These are phyloP conservation scores for Lerema accius DNA, from an alignment of 1,140 invertebrate species.

Conservation along the genomic window DNA sequence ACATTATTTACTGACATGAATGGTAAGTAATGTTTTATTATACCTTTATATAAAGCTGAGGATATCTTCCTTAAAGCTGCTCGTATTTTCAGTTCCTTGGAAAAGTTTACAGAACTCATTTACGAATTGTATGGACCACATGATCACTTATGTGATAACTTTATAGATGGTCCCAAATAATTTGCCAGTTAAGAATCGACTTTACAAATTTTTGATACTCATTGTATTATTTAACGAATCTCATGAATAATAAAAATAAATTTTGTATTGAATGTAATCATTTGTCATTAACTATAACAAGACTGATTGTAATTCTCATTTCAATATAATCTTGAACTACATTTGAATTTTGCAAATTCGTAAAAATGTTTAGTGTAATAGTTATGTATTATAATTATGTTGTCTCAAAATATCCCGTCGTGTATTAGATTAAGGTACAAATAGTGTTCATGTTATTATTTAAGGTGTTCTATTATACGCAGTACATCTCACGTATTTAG, in stretches of 20 bases:
- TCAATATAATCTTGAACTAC: conserved; percentile 40
- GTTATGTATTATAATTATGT: conserved; percentile 11
- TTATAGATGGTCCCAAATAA: neutral
- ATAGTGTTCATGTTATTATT: conserved; percentile 16
- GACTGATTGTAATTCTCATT: conserved; percentile 47
- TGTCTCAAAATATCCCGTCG: conserved; percentile 17
- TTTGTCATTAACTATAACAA: conserved; percentile 25
- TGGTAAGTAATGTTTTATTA: too few species aligned
- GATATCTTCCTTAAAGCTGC: too few species aligned
- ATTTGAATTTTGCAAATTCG: conserved; percentile 14
- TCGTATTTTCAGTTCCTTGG: too few species aligned
- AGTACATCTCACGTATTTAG: conserved; percentile 28
- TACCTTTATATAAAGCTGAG: too few species aligned
- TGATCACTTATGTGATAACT: too few species aligned
- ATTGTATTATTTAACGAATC: too few species aligned
- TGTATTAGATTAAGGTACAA: conserved; percentile 35
- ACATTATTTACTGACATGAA: too few species aligned
- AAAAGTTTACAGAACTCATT: too few species aligned
- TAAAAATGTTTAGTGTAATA: neutral
- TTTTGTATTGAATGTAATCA: neutral
- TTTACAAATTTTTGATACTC: too few species aligned
- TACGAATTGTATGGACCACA: too few species aligned
- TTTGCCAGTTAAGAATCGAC: neutral
- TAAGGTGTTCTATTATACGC: conserved; percentile 12
- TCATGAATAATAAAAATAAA: too few species aligned